phyloP scores from a whole-genome alignment of 2,113 vertebrate species.

The Catagonus wagneri region DNA sequence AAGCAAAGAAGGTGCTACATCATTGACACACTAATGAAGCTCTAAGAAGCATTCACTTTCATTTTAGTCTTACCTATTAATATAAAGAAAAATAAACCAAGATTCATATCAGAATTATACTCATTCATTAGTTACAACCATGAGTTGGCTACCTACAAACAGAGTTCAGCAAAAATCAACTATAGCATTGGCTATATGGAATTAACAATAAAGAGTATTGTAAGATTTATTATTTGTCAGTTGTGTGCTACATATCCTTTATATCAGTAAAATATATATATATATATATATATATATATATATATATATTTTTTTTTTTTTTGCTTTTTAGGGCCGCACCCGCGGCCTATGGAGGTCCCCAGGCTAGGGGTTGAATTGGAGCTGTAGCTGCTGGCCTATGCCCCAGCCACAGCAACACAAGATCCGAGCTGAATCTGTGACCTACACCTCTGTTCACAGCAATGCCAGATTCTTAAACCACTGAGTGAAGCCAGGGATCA shows the following conservation, averaged over 20 bases:
- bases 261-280: not conserved
- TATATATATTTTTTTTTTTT: too few relatives aligned
- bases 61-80: not conserved
- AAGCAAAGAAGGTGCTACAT: not conserved
- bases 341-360: too few relatives aligned
- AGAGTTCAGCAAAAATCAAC: not conserved
- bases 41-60: not conserved
- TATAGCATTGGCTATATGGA: not conserved
- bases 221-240: not conserved
- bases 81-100: not conserved
- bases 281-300: too few relatives aligned
- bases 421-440: too few relatives aligned
- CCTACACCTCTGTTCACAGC: too few relatives aligned
- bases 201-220: not conserved
- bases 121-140: not conserved
- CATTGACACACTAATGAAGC: not conserved
- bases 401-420: too few relatives aligned
- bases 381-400: too few relatives aligned
- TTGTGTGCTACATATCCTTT: not conserved
- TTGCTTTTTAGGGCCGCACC: too few relatives aligned
- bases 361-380: too few relatives aligned
- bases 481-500: too few relatives aligned
- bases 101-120: not conserved
- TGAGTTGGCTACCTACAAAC: not conserved
- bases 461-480: too few relatives aligned